Base-by-base conservation (phyloP, 2,113 vertebrate species). In the Oryzias celebensis region DNA sequence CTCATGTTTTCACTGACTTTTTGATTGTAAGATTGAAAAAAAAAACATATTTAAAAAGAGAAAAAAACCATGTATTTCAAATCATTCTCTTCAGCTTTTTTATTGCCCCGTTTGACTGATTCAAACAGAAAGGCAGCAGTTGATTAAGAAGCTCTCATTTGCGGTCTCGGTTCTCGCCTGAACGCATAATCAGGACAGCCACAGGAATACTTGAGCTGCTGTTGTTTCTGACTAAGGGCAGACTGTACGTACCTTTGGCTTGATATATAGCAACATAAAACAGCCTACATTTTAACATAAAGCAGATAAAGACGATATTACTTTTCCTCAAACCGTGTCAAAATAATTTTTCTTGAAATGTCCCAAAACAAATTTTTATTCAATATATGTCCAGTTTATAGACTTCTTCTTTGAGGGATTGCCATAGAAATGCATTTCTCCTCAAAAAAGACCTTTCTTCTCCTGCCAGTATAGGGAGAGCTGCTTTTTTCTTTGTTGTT, bases 401-500 rank as follows among this genome's bases (percentile, higher is more conserved):
- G 15, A 5, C 14, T 45, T 16, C 14, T 17, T 16, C 5, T 16
- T 45, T 45, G 14, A 45, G 52, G 48, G 53, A 84, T 88, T 88
- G 85, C 68, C 78, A 87, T 85, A 84, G 62, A 79, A 79, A 88
- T 82, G 52, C 52, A 47, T 70, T 80, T 71, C 47, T 52, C 50
- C 59, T 41, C 31, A 52, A 60, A 87, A 20, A 3, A 8, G 54
- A 68, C 66, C 43, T 75, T 76, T 71, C 63, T 73, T 71, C 60
- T 50, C 55, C 62, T 62, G 67, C 75, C 80, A 78, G 70, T 59
- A 77, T 58, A 77, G 65, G 63, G 84, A 36, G 31, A 77, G 75
- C 62, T 44, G 36, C 46, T 64, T 75, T 83, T 73, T 79, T 88
- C 86, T 76, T 87, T 85, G 77, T 89, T 87, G 87, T 81, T 71